These are phyloP conservation scores for Trichopoda pennipes DNA, from an alignment of 2,888 invertebrate genomes.

Conservation along the genomic window DNA sequence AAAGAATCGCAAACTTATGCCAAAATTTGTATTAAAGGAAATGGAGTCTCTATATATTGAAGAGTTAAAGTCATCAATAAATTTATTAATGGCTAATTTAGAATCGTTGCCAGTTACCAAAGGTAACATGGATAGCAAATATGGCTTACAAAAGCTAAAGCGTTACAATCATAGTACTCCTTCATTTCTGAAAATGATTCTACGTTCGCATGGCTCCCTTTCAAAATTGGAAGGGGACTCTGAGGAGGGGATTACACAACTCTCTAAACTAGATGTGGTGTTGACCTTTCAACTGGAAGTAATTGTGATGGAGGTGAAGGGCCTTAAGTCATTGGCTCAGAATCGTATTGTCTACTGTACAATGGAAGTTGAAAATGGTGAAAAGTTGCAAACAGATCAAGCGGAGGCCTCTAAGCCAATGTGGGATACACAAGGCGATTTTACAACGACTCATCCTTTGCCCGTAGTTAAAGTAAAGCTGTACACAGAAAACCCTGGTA, in stretches of 20 bases:
- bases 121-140: conserved; percentile 98
- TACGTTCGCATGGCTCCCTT: conserved; percentile 94
- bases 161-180: conserved; percentile 94
- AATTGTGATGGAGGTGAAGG: conserved; percentile 99
- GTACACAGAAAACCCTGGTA: conserved; percentile 98
- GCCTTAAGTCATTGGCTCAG: conserved; percentile 96
- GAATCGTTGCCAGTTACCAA: conserved; percentile 99
- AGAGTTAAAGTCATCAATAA: conserved; percentile 98
- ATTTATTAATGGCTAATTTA: conserved; percentile 98
- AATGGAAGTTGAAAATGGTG: conserved; percentile 99
- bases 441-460: conserved; percentile 97
- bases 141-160: conserved; percentile 98
- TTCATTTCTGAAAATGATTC: conserved; percentile 79
- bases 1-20: conserved; percentile 98
- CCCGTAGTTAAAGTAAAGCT: conserved; percentile 98
- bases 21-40: conserved; percentile 99
- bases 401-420: conserved; percentile 99
- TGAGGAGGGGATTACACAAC: conserved; percentile 96
- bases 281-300: conserved; percentile 98
- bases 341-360: conserved; percentile 99
- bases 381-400: conserved; percentile 99
- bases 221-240: conserved; percentile 96
- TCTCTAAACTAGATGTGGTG: conserved; percentile 99
- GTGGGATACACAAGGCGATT: conserved; percentile 99
- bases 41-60: conserved; percentile 99